phyloP scores from a whole-genome alignment of 2,113 vertebrate genomes.

The Taurulus bubalis region DNA sequence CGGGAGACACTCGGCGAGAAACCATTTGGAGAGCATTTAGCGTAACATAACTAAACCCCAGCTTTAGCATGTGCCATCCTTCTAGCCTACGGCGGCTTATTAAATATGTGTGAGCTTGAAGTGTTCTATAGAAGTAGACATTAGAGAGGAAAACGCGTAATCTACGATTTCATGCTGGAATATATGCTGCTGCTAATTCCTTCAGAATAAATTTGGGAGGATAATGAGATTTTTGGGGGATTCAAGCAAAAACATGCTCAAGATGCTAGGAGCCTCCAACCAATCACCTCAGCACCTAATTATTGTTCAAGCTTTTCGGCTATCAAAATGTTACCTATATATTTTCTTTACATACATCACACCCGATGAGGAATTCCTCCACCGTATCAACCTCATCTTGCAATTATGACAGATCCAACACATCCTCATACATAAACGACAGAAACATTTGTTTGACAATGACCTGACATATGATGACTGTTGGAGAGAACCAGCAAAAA shows the following conservation, averaged over 20 bases:
- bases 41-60: background rate
- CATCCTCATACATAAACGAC: background rate
- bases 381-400: background rate
- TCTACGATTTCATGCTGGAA: background rate
- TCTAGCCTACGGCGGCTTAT: background rate
- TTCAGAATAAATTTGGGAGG: background rate
- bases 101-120: slow-evolving; percentile 1
- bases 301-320: background rate
- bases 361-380: background rate
- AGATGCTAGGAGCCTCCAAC: background rate
- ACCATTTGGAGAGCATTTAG: background rate
- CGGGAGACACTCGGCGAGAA: slow-evolving; percentile 1
- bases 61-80: background rate
- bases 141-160: background rate
- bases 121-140: background rate
- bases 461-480: background rate
- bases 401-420: background rate
- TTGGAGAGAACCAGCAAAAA: background rate
- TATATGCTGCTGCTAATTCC: background rate
- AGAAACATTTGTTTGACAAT: background rate
- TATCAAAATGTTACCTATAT: background rate
- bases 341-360: background rate
- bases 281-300: slow-evolving; percentile 2
- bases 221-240: background rate
- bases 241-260: background rate